Evolutionary conservation across 2,888 invertebrate species (phyloP), one percentile per base, ranked within the genome.

Genomic region (Dione vanillae): DNA sequence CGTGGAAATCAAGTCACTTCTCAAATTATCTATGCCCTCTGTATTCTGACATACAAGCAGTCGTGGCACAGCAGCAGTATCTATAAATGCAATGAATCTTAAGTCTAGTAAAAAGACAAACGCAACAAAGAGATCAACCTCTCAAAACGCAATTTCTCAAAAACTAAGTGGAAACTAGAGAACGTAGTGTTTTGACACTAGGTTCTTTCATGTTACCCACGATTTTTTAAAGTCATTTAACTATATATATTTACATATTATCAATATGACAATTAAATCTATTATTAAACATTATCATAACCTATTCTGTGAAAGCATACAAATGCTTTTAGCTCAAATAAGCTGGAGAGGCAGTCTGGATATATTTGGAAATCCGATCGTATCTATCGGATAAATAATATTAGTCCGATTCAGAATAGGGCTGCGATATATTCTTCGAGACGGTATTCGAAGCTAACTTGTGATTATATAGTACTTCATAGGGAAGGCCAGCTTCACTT

Each of bases 401-500:
- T 62, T 61, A 52, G 19, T n/a, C n/a, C 20, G 27, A 27, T 54
- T 54, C 51, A 61, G 70, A 47, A 66, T 61, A 52, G 43, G 49
- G 45, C 66, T 40, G 45, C 61, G 12, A 52, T 52, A 51, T 41
- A 62, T 69, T 65, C 20, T 43, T 65, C 19, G 54, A 65, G 14
- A 16, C 51, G 47, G 41, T 19, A 16, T 58, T 20, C 16, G 49
- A 49, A 52, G 35, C 47, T 62, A 49, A 52, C 51, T 35, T 43
- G 52, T 51, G 52, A 68, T 68, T 61, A 61, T 52, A 12, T 68
- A 52, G 41, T 49, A 37, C 43, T 62, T 37, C 62, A 47, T 59
- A 59, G 51, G 51, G 62, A 52, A 62, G 61, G 41, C 66, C 61
- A 69, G 51, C 35, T 56, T 62, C 62, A n/a, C 54, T 47, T 56